phyloP scores from a whole-genome alignment of 2,888 invertebrate species.

The Chouioia cunea region DNA sequence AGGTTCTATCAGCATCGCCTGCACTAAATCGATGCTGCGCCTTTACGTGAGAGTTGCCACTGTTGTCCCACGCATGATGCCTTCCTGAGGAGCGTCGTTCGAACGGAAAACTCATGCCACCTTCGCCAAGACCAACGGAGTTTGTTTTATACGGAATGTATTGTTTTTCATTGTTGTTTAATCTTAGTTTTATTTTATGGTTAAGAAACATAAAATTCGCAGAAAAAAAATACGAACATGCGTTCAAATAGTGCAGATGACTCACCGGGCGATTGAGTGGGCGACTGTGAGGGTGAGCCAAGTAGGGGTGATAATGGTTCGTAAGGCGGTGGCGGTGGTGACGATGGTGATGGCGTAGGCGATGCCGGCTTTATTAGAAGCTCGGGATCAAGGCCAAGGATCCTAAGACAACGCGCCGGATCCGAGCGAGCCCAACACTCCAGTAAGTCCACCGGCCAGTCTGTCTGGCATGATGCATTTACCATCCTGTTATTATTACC shows the following conservation, averaged over 20 bases:
- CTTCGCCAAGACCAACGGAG: neutral
- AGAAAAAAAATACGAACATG: no score
- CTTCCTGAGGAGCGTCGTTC: constrained; percentile 35
- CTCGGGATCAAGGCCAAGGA: constrained; percentile 79
- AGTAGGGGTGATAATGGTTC: constrained; percentile 70
- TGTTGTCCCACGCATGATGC: neutral
- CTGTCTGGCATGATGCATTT: constrained; percentile 70
- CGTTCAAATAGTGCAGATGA: no score
- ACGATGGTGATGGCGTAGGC: constrained; percentile 59
- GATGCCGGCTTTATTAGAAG: constrained; percentile 64
- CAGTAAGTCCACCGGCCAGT: constrained; percentile 73
- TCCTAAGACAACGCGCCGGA: constrained; percentile 79
- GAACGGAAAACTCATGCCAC: constrained; percentile 35
- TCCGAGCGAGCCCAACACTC: constrained; percentile 79
- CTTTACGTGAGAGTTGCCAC: constrained; percentile 16
- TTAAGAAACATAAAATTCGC: no score
- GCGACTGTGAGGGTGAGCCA: constrained; percentile 70
- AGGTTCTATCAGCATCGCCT: constrained; percentile 76
- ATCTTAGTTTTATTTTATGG: no score
- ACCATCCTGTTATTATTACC: no score
- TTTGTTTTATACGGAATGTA: no score
- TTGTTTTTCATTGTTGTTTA: no score
- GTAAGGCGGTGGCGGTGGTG: constrained; percentile 68
- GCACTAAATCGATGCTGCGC: constrained; percentile 75
- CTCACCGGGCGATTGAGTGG: constrained; percentile 11